Conservation (phyloP, 2,797 vertebrate genomes). For the Rhinichthys osculus region DNA sequence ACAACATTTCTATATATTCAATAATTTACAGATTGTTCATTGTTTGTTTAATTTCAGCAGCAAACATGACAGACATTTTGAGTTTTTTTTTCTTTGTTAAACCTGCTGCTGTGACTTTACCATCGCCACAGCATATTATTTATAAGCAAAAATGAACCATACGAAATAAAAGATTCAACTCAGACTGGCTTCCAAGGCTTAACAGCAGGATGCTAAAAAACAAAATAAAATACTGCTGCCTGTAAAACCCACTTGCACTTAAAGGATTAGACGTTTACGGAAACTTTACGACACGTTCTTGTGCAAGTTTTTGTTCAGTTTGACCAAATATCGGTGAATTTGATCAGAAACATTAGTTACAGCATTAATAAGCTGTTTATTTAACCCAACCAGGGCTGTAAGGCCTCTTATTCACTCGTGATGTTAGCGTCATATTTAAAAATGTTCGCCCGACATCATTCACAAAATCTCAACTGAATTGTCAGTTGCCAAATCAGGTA, state of each 20-base stretch:
- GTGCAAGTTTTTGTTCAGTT: constrained; percentile 12
- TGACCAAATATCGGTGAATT: neutral
- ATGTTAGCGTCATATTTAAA: neutral
- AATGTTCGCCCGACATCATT: neutral
- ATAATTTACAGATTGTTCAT: constrained; percentile 89
- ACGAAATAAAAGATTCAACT: constrained; percentile 39
- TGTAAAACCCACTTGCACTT: constrained; percentile 13
- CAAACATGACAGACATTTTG: constrained; percentile 76
- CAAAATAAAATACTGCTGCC: neutral
- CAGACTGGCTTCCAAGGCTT: constrained; percentile 48
- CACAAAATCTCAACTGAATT: constrained; percentile 10
- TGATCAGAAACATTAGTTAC: constrained; percentile 32
- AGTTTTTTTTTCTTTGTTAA: constrained; percentile 60
- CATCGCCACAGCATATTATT: constrained; percentile 64
- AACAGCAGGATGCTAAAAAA: constrained; percentile 45
- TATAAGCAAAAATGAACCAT: constrained; percentile 50
- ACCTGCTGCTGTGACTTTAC: constrained; percentile 74
- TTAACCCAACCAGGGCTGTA: constrained; percentile 7
- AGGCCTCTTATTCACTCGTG: constrained; percentile 14
- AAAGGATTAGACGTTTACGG: neutral
- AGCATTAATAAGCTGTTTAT: constrained; percentile 11
- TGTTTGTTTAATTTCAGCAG: constrained; percentile 80
- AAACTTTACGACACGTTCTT: neutral
- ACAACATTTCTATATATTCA: constrained; percentile 80
- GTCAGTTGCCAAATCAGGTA: neutral